A percentile compares a stretch with the other conserved stretches of the same genome.
Evolutionary conservation across 1,140 invertebrate species (phyloP).

Genomic region (Aphelenchoides avenae): DNA sequence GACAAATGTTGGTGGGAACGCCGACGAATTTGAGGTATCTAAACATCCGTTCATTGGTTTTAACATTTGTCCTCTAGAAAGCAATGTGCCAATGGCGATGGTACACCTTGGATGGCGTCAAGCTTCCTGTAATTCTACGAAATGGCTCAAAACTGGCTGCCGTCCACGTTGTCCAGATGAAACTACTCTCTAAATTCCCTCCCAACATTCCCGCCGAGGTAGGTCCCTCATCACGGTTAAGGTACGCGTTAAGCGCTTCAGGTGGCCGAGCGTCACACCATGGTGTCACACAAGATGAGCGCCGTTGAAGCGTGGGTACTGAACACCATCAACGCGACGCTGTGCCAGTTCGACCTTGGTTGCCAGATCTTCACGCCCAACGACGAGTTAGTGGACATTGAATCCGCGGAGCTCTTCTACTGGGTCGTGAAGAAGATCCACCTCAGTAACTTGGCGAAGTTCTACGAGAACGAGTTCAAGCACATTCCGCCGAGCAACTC

Average conservation of each 20-base stretch:
- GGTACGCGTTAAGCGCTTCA: neutral
- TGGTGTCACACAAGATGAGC: conserved; percentile 4
- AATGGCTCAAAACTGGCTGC: neutral
- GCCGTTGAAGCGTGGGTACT: conserved; percentile 5
- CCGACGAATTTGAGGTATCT: conserved; percentile 7
- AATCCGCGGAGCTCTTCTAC: conserved; percentile 7
- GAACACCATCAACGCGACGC: conserved; percentile 1
- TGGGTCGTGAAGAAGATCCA: conserved; percentile 12
- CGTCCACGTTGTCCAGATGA: conserved; percentile 10
- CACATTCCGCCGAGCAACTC: neutral
- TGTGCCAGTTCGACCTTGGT: conserved; percentile 7
- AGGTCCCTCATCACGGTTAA: neutral
- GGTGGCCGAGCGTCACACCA: conserved; percentile 7
- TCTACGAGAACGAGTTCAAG: conserved; percentile 1
- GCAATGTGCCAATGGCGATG: conserved; percentile 1
- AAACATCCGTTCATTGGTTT: too few species aligned
- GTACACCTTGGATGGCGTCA: conserved; percentile 8
- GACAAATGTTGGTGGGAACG: neutral
- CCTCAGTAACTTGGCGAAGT: conserved; percentile 5
- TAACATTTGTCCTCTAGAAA: too few species aligned
- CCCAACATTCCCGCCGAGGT: conserved; percentile 10
- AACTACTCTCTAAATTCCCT: conserved; percentile 4
- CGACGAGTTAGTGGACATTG: conserved; percentile 7
- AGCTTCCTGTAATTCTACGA: conserved; percentile 2
- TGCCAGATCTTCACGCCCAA: conserved; percentile 9